Percentiles rank a stretch among this genome's conserved stretches.
These are phyloP conservation scores for Conistra vaccinii DNA, from an alignment of 2,888 invertebrate species.

Conservation along the genomic window DNA sequence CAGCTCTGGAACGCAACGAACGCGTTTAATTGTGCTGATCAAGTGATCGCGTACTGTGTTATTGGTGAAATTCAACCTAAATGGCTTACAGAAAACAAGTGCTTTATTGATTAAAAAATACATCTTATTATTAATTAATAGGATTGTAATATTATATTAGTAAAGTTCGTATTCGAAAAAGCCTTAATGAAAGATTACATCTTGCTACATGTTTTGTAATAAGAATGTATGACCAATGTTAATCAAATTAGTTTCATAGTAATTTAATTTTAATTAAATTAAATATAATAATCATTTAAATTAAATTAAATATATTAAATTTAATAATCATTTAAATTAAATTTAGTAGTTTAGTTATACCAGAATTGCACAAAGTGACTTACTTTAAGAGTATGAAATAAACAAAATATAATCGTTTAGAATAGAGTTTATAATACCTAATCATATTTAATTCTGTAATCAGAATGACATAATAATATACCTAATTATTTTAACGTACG, in stretches of 20 bases:
- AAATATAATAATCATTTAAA: too few relatives aligned
- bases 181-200: conserved; percentile 68
- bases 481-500: background rate
- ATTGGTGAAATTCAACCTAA: too few relatives aligned
- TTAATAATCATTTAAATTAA: too few relatives aligned
- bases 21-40: too few relatives aligned
- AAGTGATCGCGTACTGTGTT: too few relatives aligned
- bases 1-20: too few relatives aligned
- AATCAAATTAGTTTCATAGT: background rate
- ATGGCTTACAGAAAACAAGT: conserved; percentile 31
- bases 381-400: conserved; percentile 19
- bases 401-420: conserved; percentile 3
- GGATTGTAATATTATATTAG: background rate
- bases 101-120: background rate
- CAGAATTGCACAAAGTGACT: conserved; percentile 85
- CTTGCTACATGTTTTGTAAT: conserved; percentile 80
- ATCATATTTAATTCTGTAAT: conserved; percentile 17
- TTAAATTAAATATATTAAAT: too few relatives aligned
- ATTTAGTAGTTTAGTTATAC: conserved; percentile 41
- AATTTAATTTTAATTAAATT: conserved; percentile 21
- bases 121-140: conserved; percentile 3
- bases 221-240: conserved; percentile 72
- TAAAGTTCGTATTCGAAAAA: conserved; percentile 40
- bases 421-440: background rate
- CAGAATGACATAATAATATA: conserved; percentile 9